Base-by-base conservation (phyloP, 2,113 vertebrate genomes). In the Gymnorhina tibicen region DNA sequence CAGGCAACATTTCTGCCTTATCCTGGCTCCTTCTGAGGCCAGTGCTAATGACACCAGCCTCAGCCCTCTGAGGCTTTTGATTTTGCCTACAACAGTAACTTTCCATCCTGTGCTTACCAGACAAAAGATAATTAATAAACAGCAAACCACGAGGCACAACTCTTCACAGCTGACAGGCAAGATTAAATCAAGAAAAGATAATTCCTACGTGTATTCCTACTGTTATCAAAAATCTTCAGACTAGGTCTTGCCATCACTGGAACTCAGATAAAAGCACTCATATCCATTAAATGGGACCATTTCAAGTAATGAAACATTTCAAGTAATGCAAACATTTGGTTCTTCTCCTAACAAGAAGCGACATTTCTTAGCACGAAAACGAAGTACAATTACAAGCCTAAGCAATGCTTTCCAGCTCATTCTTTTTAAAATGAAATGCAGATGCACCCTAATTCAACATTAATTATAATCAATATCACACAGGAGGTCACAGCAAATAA, bases 361-460 rank as follows among this genome's bases (percentile, higher is more conserved):
- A 79, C 6, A 42, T 53, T 79, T 80, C 46, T 56, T 41, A 80
- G 50, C 35, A 77, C 13, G 50, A 86, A 93, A 90, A 83, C 33
- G 66, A 85, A 88, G n/a, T 42, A 56, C 22, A 73, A 14, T 66
- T 83, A 37, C 1, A 6, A 73, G 23, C 17, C 18, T 27, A 64
- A 69, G 37, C 6, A 80, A 88, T 47, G 26, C 2, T 62, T 82
- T 58, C 83, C 67, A 76, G 44, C 39, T 62, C 46, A 76, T 87
- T 78, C 33, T 75, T 95, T 87, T 67, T 17, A 19, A 82, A 91
- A 95, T 72, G 4, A 94, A 87, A 89, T 46, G 16, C 91, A 97
- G 59, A 93, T 55, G 69, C 20, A 91, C 12, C 13, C 18, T 59
- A 66, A 80, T 77, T 84, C 68, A 67, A 84, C 39, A 53, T 49